Evolutionary conservation across 2,113 vertebrate species (phyloP), one percentile per base, ranked within the genome.

Genomic region (Oreotrochilus melanogaster): DNA sequence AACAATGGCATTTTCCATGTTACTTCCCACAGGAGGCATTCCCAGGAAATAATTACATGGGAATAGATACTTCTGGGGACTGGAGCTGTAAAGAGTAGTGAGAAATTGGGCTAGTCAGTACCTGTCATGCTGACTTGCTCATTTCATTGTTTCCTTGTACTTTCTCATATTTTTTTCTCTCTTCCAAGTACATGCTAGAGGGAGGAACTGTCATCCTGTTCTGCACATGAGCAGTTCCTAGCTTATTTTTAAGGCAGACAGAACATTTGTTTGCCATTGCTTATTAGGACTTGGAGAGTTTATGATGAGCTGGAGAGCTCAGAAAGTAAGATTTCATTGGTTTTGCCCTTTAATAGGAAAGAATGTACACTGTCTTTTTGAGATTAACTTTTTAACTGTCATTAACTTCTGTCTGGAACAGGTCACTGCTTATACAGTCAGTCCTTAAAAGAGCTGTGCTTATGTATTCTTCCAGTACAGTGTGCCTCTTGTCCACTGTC

Each of bases 101-200:
- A 95, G 81, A 92, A 95, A 70, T 43, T 51, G 66, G 89, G 74
- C 93, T 64, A 91, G 88, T 51, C 65, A 64, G 83, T 95, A 90
- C 88, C 56, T 93, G 89, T 86, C 79, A 60, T 17, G 39, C 86
- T 95, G 88, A 95, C 69, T 93, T 2, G 35, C 23, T 83, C 72
- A 82, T 87, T 43, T 86, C 30, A 45, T 31, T 86, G 43, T 93
- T 93, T 88, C 72, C 69, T 67, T 89, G 47, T 35, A 45, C 28
- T 64, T 94, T 91, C 72, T 78, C 60, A 92, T 66, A 43, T 43
- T 73, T 80, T 78, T 69, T 71, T 85, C 67, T 18, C 28, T 62
- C 64, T 67, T 33, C 7, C 3, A 45, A 75, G n/a, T 57, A 61
- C 31, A 57, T 78, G 79, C 45, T 15, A 48, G 15, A 54, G 53